Evolutionary conservation across 2,888 invertebrate genomes (phyloP), one percentile per base, ranked within the genome.

Genomic region (Dromius quadrimaculatus): DNA sequence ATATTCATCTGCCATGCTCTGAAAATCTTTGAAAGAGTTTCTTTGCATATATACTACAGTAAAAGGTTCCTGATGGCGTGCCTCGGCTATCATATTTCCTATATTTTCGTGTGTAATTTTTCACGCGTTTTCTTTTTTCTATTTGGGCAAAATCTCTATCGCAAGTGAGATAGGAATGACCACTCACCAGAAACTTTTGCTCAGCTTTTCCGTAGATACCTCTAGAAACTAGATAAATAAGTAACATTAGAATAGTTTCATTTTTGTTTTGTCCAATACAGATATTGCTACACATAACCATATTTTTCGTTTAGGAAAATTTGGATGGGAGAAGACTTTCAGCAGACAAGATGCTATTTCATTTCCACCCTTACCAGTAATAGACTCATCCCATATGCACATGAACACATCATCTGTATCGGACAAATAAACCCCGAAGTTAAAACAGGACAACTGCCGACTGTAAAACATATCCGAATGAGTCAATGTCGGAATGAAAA

Each of bases 391-490:
- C 74, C 74, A 75, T 50, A 72, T 73, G 36, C 74, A 74, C 73
- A 76, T 75, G 22, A 47, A 74, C 28, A 72, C 71, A 23, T 72
- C 43, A 22, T 73, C 66, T 15, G 62, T 72, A 50, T 75, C 73
- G 38, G 59, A 72, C 45, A 76, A 71, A 72, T 76, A 76, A 43
- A 78, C 54, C 32, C 74, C 72, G 20, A 77, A 68, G 68, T 76
- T 77, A 69, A 76, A 77, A 36, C 73, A 74, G 38, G 75, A 75
- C 15, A 76, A 71, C 70, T 77, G 76, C n/a, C 76, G 71, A n/a
- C 59, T 70, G 71, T 78, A 78, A 68, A 76, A 78, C 71, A 77
- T 76, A 41, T 73, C 70, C n/a, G 69, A 71, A 66, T 75, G 76
- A 19, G 76, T 77, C 41, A 78, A 73, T 13, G 74, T 76, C 11